Percentiles rank a stretch among this genome's conserved stretches.
These are phyloP conservation scores for Notocelia uddmanniana DNA, from an alignment of 2,888 invertebrate genomes.

Conservation along the genomic window DNA sequence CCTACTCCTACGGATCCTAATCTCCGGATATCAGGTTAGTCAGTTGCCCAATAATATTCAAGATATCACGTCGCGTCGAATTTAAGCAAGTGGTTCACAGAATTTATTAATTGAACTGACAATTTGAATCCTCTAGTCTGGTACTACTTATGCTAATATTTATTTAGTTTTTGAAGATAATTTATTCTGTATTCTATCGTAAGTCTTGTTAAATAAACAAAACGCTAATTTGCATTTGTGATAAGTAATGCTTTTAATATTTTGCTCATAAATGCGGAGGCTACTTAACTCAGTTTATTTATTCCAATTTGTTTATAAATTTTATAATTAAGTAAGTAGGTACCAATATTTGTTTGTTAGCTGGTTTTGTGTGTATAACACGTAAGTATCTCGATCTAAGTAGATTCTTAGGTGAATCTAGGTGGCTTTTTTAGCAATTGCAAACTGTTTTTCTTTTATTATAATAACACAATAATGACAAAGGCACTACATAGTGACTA, in stretches of 20 bases:
- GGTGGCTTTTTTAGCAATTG: not conserved
- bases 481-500: too few species aligned
- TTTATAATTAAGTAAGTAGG: not conserved
- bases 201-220: not conserved
- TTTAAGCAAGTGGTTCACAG: not conserved
- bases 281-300: not conserved
- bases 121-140: not conserved
- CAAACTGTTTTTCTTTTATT: not conserved
- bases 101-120: not conserved
- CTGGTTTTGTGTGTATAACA: not conserved
- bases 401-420: not conserved
- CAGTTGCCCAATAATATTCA: not conserved
- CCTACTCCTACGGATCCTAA: constrained; percentile 78
- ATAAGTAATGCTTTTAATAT: not conserved
- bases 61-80: not conserved
- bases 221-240: not conserved
- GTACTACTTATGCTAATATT: too few species aligned
- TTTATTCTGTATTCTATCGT: too few species aligned
- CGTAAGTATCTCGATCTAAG: not conserved
- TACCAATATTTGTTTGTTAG: not conserved
- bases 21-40: constrained; percentile 80
- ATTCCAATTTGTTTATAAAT: not conserved
- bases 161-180: not conserved
- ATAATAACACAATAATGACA: not conserved
- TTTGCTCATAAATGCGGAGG: not conserved